A percentile compares a stretch with the other conserved stretches of the same genome.
Evolutionary conservation across 2,113 vertebrate genomes (phyloP).

Genomic region (Microtus pennsylvanicus): DNA sequence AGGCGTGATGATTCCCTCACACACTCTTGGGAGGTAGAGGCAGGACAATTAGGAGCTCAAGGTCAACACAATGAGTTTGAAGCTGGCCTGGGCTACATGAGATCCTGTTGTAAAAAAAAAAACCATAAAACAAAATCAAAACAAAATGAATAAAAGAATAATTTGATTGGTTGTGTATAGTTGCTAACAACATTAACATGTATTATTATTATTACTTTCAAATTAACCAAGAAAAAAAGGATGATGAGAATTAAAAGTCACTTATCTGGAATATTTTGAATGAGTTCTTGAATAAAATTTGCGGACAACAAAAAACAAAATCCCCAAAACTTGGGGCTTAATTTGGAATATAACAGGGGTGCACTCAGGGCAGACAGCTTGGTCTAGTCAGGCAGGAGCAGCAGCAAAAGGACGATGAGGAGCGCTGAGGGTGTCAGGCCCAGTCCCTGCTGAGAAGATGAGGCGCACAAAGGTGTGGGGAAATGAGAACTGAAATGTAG

Average conservation of each 20-base stretch:
- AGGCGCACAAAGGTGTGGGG: conserved; percentile 45
- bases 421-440: not conserved
- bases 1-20: not conserved
- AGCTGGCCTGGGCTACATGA: not conserved
- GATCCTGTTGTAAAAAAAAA: not conserved
- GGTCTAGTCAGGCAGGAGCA: not conserved
- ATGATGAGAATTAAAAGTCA: not conserved
- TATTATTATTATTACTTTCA: not conserved
- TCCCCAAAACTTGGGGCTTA: not conserved
- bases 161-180: not conserved
- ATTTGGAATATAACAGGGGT: not conserved
- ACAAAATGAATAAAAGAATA: not conserved
- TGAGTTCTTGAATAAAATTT: not conserved
- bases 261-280: not conserved
- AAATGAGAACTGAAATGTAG: conserved; percentile 71
- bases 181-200: not conserved
- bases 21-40: not conserved
- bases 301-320: not conserved
- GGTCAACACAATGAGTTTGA: not conserved
- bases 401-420: not conserved
- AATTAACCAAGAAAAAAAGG: not conserved
- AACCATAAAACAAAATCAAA: not conserved
- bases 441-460: conserved; percentile 50
- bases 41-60: not conserved
- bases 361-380: not conserved